These are phyloP conservation scores for Bothrops alternatus DNA, from an alignment of 2,797 vertebrate genomes.

Conservation along the genomic window DNA sequence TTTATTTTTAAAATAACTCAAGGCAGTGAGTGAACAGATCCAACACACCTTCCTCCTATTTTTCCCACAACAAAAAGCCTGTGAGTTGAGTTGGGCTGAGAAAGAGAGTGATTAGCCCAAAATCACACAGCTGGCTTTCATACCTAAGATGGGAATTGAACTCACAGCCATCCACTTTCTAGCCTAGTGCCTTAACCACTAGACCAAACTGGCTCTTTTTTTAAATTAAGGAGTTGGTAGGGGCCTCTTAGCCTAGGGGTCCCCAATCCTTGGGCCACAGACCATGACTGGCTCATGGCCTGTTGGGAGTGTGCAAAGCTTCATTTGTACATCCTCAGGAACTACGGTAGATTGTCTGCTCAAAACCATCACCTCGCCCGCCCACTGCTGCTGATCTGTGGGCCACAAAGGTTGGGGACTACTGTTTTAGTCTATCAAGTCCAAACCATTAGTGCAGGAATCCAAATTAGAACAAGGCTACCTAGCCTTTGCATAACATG, in stretches of 20 bases:
- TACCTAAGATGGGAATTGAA: not conserved
- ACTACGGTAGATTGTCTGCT: no score
- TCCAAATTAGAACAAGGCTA: no score
- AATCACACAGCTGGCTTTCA: not conserved
- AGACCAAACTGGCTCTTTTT: not conserved
- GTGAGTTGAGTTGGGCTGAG: not conserved
- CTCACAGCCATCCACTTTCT: not conserved
- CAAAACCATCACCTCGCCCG: no score
- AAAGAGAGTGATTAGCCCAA: not conserved
- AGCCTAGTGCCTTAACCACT: not conserved
- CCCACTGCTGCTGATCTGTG: no score
- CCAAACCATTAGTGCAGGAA: not conserved
- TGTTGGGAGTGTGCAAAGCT: no score
- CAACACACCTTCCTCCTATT: not conserved
- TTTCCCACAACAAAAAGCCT: not conserved
- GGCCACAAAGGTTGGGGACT: no score
- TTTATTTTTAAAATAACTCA: not conserved
- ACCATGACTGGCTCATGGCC: no score
- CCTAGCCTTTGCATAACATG: no score
- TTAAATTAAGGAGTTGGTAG: not conserved
- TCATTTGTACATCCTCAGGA: no score
- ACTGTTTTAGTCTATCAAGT: no score
- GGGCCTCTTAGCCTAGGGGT: not conserved
- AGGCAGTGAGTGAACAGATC: not conserved
- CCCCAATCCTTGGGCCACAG: rapidly evolving